Base-by-base conservation (phyloP, 2,797 vertebrate genomes). In the Gastrophryne carolinensis region DNA sequence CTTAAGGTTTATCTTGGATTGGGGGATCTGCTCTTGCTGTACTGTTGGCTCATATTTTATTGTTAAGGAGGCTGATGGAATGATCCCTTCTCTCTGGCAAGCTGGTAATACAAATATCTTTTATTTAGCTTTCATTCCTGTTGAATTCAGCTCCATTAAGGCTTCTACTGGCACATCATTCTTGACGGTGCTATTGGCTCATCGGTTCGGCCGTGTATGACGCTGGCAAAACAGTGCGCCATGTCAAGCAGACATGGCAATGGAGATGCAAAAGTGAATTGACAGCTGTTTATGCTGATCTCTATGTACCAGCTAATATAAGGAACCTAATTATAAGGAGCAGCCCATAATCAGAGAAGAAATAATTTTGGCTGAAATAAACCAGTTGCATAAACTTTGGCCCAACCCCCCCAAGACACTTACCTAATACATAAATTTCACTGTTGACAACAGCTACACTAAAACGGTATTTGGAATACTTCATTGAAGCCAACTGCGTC, bases 391-490 rank as follows among this genome's bases (percentile, higher is more conserved):
- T n/a, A n/a, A n/a, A n/a, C n/a, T n/a, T n/a, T n/a, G n/a, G n/a
- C n/a, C n/a, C n/a, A n/a, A n/a, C 12, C 11, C 4, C 5, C 27
- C 7, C 8, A 39, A n/a, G n/a, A n/a, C 71, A 80, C 94, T 94
- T 89, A 98, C 98, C 98, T 84, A 99, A 83, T 27, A 97, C 95
- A 81, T 91, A 97, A 80, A 99, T 95, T 89, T 99, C 97, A 0
- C 90, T 86, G 79, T 91, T 94, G 73, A 98, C 89, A 3, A 87
- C 91, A 0, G 96, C 93, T 5, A 92, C 86, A 79, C 94, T 94
- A 90, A 95, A 98, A 65, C 98, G 94, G 80, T 99, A 98, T 86
- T 95, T 99, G 35, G 97, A 96, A 83, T 92, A 95, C 82, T 90
- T 94, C 98, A 99, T 99, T 2, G 96, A 93, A 0, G 89, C 73